Conservation (phyloP, 2,888 invertebrate genomes). For the Harpagoxenus sublaevis region DNA sequence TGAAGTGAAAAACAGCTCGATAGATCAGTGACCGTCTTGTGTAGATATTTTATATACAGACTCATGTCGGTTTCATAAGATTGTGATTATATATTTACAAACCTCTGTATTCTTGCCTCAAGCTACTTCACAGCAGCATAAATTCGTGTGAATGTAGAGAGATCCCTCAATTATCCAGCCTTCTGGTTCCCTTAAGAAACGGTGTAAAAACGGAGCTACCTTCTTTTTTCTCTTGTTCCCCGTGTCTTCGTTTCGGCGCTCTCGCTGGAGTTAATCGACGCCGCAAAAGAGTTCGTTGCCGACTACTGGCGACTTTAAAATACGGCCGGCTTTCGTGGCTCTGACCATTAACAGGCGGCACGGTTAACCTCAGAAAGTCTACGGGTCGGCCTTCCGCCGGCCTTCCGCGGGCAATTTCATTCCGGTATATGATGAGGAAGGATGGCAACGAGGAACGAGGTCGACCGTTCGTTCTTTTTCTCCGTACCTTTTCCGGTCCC, state of each 20-base stretch:
- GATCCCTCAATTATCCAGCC: slow-evolving; percentile 28
- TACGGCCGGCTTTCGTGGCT: slow-evolving; percentile 76
- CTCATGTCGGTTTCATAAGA: not conserved
- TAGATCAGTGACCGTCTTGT: not conserved
- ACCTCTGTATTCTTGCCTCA: not conserved
- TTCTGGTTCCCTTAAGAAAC: slow-evolving; percentile 27
- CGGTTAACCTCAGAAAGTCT: slow-evolving; percentile 77
- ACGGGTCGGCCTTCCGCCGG: slow-evolving; percentile 73
- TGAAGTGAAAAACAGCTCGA: not conserved
- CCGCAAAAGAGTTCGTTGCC: slow-evolving; percentile 71
- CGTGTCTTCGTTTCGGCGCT: slow-evolving; percentile 52
- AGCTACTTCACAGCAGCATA: not conserved
- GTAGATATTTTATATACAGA: not conserved
- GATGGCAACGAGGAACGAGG: slow-evolving; percentile 70
- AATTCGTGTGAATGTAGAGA: slow-evolving; percentile 35
- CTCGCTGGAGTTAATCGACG: slow-evolving; percentile 72
- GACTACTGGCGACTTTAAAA: slow-evolving; percentile 74
- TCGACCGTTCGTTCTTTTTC: slow-evolving; percentile 64
- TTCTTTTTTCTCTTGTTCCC: slow-evolving; percentile 19
- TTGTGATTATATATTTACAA: not conserved
- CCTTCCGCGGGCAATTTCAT: slow-evolving; percentile 73
- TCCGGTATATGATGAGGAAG: slow-evolving; percentile 69
- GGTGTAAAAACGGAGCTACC: slow-evolving; percentile 31
- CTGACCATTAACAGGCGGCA: slow-evolving; percentile 78
- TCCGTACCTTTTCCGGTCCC: slow-evolving; percentile 51